phyloP scores from a whole-genome alignment of 2,797 vertebrate species.

The Syngnathus acus region DNA sequence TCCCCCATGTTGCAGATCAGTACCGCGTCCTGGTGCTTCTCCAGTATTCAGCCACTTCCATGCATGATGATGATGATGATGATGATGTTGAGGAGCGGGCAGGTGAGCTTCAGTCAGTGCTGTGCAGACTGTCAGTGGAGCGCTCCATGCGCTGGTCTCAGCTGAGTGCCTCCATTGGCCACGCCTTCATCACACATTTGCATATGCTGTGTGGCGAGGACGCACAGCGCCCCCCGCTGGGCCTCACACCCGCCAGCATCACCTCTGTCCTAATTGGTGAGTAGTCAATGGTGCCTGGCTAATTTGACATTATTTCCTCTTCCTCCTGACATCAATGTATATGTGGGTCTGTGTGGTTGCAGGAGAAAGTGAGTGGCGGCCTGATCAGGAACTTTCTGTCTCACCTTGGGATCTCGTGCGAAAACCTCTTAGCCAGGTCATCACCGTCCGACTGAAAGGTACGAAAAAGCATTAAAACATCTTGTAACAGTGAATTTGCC shows the following conservation, averaged over 20 bases:
- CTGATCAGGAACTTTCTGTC: constrained; percentile 73
- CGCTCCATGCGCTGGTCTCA: constrained; percentile 79
- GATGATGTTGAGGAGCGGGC: constrained; percentile 19
- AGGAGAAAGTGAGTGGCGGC: constrained; percentile 81
- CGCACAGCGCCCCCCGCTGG: constrained; percentile 65
- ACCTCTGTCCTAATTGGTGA: constrained; percentile 81
- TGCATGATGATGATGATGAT: constrained; percentile 67
- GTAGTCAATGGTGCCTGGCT: neutral
- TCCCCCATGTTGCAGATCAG: constrained; percentile 65
- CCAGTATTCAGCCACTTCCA: constrained; percentile 43
- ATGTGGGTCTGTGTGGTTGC: constrained; percentile 8
- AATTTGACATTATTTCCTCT: neutral
- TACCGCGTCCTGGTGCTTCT: constrained; percentile 80
- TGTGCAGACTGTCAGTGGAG: constrained; percentile 77
- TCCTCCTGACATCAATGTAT: neutral
- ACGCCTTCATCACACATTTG: constrained; percentile 77
- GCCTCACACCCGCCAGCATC: constrained; percentile 74
- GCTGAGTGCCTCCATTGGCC: constrained; percentile 74
- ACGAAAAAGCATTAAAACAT: neutral
- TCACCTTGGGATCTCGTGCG: constrained; percentile 86
- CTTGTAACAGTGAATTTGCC: neutral
- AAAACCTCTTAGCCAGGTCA: constrained; percentile 74
- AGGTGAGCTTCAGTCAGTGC: constrained; percentile 40
- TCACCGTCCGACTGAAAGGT: constrained; percentile 75
- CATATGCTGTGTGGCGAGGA: constrained; percentile 75